Evolutionary conservation across 2,888 invertebrate species (phyloP), one percentile per base, ranked within the genome.

Genomic region (Thereva unica): DNA sequence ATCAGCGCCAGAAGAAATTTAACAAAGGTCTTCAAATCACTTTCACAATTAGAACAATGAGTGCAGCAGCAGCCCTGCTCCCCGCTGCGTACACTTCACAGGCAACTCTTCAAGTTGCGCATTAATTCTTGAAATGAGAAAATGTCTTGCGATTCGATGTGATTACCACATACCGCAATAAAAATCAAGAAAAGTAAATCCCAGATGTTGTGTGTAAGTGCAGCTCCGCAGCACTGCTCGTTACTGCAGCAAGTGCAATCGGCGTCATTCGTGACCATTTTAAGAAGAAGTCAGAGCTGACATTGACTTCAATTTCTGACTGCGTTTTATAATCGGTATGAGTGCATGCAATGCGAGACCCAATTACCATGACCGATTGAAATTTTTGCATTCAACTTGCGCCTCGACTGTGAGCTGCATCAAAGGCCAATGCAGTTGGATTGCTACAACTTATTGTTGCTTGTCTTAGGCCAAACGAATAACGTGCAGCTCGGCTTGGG

Each of bases 321-420:
- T 69, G 65, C 64, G 61, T 65, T 69, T 66, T 68, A 61, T 66
- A 65, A 49, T 65, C 65, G 65, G 49, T 23, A 23, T 23, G 23
- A 23, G 23, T 47, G 55, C 55, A 55, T 55, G 61, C 55, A 65
- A 56, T 47, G 57, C 59, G 53, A 66, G 69, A 68, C 69, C 67
- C 66, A 67, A 68, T 69, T 69, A 69, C 69, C 69, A 69, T 69
- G 69, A 69, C 69, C 69, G 67, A 64, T 49, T 56, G 65, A 55
- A 50, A 66, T 67, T 69, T 69, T 69, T 69, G 69, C 69, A 69
- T 69, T 69, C 67, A 67, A 68, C 68, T 61, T 68, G 61, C 50
- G 66, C 61, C 68, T 66, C 56, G 63, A 44, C 53, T 55, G 63
- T 50, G 65, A 66, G 49, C 63, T 63, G 63, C 66, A 66, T 56